Conservation (phyloP, 92 coral and sea anemone species). For the Bergia sp. region DNA sequence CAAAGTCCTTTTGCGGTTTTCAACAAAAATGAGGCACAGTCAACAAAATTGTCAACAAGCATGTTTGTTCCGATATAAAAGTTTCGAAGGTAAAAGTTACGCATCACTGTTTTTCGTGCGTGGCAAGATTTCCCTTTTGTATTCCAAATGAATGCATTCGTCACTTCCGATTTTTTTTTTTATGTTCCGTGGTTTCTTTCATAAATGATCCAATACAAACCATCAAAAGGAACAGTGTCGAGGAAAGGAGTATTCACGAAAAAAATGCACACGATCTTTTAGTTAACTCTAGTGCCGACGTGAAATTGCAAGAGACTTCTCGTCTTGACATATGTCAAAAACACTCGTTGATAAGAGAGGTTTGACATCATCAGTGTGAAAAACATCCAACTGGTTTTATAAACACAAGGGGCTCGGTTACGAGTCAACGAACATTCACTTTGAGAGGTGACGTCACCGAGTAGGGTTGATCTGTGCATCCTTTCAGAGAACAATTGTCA, state of each 20-base stretch:
- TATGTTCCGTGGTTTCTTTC: background rate
- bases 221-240: background rate
- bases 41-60: background rate
- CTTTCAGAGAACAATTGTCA: background rate
- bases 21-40: background rate
- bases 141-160: background rate
- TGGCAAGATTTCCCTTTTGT: background rate
- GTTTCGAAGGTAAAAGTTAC: background rate
- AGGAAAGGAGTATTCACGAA: background rate
- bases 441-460: constrained; percentile 11
- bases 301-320: background rate
- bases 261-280: background rate
- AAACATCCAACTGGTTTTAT: background rate
- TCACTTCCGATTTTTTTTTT: constrained; percentile 4
- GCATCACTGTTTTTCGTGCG: background rate
- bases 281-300: background rate
- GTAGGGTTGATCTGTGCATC: constrained; percentile 10
- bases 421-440: background rate
- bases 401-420: constrained; percentile 10
- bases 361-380: background rate
- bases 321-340: background rate
- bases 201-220: background rate
- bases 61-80: background rate
- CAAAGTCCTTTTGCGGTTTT: background rate
- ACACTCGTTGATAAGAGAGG: background rate